phyloP scores from a whole-genome alignment of 2,797 vertebrate species.

The Bucorvus abyssinicus region DNA sequence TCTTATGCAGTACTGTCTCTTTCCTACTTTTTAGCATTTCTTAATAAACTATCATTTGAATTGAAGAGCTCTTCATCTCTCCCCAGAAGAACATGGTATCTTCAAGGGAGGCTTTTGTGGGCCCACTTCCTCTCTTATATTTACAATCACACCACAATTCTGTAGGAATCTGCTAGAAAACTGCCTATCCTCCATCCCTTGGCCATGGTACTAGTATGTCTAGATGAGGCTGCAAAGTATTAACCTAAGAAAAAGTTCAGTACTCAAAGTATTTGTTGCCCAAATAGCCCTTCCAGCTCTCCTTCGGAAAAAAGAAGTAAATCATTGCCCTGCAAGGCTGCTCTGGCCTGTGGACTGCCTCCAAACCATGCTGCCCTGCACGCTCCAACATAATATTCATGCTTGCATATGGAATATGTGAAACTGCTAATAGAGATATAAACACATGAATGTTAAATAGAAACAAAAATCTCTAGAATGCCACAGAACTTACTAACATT shows the following conservation, averaged over 20 bases:
- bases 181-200: background rate
- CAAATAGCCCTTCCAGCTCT: background rate
- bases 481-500: background rate
- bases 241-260: background rate
- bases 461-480: background rate
- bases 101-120: background rate
- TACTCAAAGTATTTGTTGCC: background rate
- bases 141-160: background rate
- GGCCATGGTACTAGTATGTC: background rate
- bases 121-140: background rate
- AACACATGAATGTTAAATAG: background rate
- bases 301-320: background rate
- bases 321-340: background rate
- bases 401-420: background rate
- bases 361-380: background rate
- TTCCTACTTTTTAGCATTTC: background rate
- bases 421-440: background rate
- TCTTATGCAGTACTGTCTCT: background rate
- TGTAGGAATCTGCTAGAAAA: background rate
- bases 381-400: background rate
- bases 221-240: background rate
- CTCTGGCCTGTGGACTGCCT: background rate
- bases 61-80: background rate
- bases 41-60: slow-evolving; percentile 1
- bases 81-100: background rate